Conservation (phyloP, 2,888 invertebrate genomes). For the Polyploca ridens region DNA sequence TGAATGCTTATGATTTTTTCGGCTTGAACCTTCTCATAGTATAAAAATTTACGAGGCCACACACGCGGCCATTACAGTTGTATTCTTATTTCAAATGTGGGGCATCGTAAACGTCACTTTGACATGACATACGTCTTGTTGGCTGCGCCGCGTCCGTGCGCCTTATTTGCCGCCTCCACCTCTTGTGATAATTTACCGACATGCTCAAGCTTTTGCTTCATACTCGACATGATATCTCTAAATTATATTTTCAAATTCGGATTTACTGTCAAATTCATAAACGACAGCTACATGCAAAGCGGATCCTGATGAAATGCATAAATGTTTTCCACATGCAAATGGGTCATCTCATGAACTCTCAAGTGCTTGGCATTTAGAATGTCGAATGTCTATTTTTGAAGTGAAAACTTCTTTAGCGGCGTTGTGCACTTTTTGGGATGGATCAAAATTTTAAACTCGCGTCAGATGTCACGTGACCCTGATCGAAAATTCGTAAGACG, state of each 20-base stretch:
- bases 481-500: no score
- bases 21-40: constrained; percentile 33
- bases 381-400: no score
- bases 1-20: background rate
- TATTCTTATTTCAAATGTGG: constrained; percentile 68
- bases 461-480: no score
- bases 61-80: constrained; percentile 55
- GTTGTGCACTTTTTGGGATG: no score
- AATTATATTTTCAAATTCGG: background rate
- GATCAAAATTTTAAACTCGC: no score
- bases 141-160: constrained; percentile 20
- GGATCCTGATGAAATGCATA: background rate
- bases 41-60: constrained; percentile 62
- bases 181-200: constrained; percentile 4
- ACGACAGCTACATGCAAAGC: background rate
- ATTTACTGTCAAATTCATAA: background rate
- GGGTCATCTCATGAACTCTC: background rate
- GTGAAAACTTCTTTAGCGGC: no score
- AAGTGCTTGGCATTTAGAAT: background rate
- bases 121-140: constrained; percentile 54
- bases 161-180: constrained; percentile 19
- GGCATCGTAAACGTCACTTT: constrained; percentile 67
- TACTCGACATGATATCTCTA: background rate
- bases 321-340: background rate
- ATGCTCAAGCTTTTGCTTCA: background rate